A percentile compares a stretch with the other conserved stretches of the same genome.
These are phyloP conservation scores for Ceriagrion tenellum DNA, from an alignment of 2,888 invertebrate genomes.

Conservation along the genomic window DNA sequence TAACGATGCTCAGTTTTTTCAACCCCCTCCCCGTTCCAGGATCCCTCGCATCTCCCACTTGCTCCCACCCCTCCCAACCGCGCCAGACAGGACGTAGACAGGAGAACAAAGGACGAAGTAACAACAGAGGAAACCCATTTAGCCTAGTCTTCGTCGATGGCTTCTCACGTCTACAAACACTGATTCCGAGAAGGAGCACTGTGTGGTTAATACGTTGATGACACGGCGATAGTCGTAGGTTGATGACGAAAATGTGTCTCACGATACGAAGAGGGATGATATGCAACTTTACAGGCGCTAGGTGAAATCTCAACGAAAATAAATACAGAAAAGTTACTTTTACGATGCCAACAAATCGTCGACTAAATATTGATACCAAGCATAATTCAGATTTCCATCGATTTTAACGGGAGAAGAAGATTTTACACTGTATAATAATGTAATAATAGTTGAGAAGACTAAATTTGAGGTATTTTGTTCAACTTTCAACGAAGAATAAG, in stretches of 20 bases:
- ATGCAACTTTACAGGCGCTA: background rate
- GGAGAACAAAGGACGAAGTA: background rate
- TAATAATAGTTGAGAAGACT: too few species aligned
- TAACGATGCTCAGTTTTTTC: background rate
- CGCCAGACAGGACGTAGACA: background rate
- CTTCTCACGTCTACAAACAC: background rate
- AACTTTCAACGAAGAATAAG: too few species aligned
- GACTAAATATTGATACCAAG: too few species aligned
- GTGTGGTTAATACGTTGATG: background rate
- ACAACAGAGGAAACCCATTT: slow-evolving; percentile 36
- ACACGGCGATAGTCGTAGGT: background rate
- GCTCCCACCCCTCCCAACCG: background rate
- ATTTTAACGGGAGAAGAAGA: too few species aligned
- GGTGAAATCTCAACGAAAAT: background rate
- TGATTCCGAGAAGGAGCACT: background rate
- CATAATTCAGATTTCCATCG: too few species aligned
- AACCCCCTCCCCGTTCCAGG: background rate
- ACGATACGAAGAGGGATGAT: background rate
- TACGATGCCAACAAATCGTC: too few species aligned
- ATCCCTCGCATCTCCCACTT: background rate
- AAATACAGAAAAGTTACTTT: background rate
- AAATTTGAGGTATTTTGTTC: too few species aligned
- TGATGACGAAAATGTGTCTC: background rate
- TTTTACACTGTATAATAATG: too few species aligned
- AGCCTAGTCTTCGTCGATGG: background rate